These are phyloP conservation scores for Ostrea edulis DNA, from an alignment of 1,140 invertebrate genomes.

Conservation along the genomic window DNA sequence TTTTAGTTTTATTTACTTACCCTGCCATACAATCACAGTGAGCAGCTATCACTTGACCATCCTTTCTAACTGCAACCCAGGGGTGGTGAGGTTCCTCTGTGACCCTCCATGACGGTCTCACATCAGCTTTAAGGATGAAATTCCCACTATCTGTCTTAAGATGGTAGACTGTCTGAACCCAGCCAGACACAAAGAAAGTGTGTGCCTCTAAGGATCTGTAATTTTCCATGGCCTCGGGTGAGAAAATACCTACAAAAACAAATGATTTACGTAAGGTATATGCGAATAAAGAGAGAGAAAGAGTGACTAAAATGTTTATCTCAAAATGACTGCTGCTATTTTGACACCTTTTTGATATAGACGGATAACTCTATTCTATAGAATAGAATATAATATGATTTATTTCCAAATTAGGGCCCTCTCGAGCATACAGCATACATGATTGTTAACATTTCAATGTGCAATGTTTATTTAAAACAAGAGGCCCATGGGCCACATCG, in stretches of 20 bases:
- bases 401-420: too few species aligned
- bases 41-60: slow-evolving; percentile 30
- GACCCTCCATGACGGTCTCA: slow-evolving; percentile 36
- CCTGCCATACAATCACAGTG: slow-evolving; percentile 49
- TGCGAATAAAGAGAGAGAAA: too few species aligned
- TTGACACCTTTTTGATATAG: too few species aligned
- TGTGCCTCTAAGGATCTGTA: slow-evolving; percentile 43
- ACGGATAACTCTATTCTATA: too few species aligned
- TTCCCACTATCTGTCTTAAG: not conserved
- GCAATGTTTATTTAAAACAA: too few species aligned
- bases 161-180: slow-evolving; percentile 46
- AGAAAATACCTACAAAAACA: not conserved
- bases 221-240: slow-evolving; percentile 40
- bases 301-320: too few species aligned
- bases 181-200: slow-evolving; percentile 37
- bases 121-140: slow-evolving; percentile 27
- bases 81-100: slow-evolving; percentile 50
- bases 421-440: too few species aligned
- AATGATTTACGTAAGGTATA: too few species aligned
- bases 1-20: slow-evolving; percentile 43
- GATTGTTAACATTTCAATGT: too few species aligned
- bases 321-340: too few species aligned
- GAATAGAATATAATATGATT: too few species aligned
- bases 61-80: slow-evolving; percentile 29
- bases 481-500: too few species aligned